Percentiles rank a stretch among this genome's conserved stretches.
phyloP scores from a whole-genome alignment of 2,888 invertebrate genomes.

The Stegophylla sp. region DNA sequence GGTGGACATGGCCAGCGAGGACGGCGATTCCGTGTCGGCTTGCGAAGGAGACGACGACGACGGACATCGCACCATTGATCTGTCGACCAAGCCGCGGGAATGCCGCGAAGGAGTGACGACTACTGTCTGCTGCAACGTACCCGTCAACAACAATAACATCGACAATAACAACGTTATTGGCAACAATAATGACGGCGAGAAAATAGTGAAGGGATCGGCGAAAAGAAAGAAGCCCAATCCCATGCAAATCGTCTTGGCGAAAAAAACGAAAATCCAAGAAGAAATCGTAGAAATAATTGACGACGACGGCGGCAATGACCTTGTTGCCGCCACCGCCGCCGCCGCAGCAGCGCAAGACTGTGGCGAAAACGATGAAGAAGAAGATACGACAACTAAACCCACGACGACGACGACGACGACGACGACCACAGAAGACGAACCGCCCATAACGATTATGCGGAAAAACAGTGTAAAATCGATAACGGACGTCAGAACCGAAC shows the following conservation, averaged over 20 bases:
- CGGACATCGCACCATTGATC: constrained; percentile 30
- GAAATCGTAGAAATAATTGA: constrained; percentile 35
- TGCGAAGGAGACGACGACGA: constrained; percentile 49
- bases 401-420: constrained; percentile 36
- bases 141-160: constrained; percentile 44
- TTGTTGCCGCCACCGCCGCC: constrained; percentile 42
- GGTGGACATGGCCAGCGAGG: constrained; percentile 57
- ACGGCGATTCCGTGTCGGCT: constrained; percentile 59
- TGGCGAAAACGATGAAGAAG: constrained; percentile 46
- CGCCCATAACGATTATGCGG: constrained; percentile 17
- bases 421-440: constrained; percentile 48
- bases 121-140: constrained; percentile 51
- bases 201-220: constrained; percentile 47
- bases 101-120: constrained; percentile 48
- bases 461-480: constrained; percentile 40
- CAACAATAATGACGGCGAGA: constrained; percentile 25
- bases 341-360: constrained; percentile 59
- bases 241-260: constrained; percentile 50
- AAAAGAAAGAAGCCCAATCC: constrained; percentile 54
- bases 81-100: constrained; percentile 44
- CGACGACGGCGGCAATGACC: constrained; percentile 25
- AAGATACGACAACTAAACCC: constrained; percentile 34
- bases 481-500: constrained; percentile 39
- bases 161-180: constrained; percentile 10
- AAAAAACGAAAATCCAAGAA: constrained; percentile 51